Percentiles rank a stretch among this genome's conserved stretches.
phyloP scores from a whole-genome alignment of 2,797 vertebrate species.

The Anguilla megastoma region DNA sequence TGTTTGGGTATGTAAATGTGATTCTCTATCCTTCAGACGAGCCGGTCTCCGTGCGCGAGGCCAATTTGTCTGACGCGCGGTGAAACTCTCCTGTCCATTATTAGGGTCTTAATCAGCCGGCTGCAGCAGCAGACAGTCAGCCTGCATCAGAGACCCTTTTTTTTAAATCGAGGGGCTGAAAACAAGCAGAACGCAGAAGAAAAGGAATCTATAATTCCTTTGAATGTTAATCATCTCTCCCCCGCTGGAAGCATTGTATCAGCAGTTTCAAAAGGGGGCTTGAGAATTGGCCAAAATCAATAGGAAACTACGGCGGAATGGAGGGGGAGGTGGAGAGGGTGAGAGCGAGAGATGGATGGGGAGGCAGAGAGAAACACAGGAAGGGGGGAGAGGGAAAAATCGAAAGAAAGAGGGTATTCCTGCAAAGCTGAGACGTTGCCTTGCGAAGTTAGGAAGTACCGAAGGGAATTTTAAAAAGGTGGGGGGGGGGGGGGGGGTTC shows the following conservation, averaged over 20 bases:
- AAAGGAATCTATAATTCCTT: slow-evolving; percentile 6
- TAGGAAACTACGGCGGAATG: neutral
- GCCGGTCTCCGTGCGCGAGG: neutral
- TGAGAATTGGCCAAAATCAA: slow-evolving; percentile 15
- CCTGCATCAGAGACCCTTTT: neutral
- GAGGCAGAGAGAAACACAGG: slow-evolving; percentile 25
- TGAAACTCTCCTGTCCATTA: neutral
- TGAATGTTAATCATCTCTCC: slow-evolving; percentile 17
- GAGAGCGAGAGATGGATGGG: slow-evolving; percentile 32
- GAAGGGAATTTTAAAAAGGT: neutral
- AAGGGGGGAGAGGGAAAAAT: slow-evolving; percentile 29
- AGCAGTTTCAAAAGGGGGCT: slow-evolving; percentile 13
- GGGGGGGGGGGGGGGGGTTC: neutral
- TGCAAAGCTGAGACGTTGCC: neutral
- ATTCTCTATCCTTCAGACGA: neutral
- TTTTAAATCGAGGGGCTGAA: slow-evolving; percentile 1
- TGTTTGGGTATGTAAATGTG: neutral
- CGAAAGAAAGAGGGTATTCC: slow-evolving; percentile 9
- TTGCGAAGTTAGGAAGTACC: neutral
- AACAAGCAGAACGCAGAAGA: slow-evolving; percentile 15
- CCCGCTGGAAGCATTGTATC: slow-evolving; percentile 10
- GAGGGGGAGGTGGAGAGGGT: slow-evolving; percentile 18
- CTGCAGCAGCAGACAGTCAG: neutral
- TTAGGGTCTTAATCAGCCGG: neutral
- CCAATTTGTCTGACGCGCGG: neutral